Percentiles rank a stretch among this genome's conserved stretches.
Conservation (phyloP, 2,888 invertebrate species). For the Poecilobothrus nobilitatus region DNA sequence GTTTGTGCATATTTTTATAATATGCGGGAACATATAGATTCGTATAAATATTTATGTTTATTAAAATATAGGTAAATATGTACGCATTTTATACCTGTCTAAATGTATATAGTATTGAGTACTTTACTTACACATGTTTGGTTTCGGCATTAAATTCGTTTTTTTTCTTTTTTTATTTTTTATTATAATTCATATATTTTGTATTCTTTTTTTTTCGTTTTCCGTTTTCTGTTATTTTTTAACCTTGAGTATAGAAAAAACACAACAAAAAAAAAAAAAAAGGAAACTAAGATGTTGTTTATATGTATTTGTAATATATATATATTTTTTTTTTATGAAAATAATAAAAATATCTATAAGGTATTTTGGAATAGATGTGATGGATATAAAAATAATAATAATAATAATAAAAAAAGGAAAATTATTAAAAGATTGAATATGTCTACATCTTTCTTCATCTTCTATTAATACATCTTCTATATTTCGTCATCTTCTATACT, state of each 20-base stretch:
- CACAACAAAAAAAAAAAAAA: no score
- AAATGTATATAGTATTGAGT: not conserved
- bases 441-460: no score
- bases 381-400: no score
- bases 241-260: not conserved
- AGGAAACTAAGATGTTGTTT: no score
- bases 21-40: not conserved
- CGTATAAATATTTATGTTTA: not conserved
- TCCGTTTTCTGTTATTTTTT: not conserved
- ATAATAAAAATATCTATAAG: constrained; percentile 1
- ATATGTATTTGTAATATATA: no score
- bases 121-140: constrained; percentile 3
- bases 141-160: not conserved
- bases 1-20: not conserved
- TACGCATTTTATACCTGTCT: no score
- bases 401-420: no score
- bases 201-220: not conserved
- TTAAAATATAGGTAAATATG: not conserved
- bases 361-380: not conserved
- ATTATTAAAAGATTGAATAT: no score
- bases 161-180: not conserved
- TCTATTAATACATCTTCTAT: no score
- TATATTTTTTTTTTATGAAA: not conserved
- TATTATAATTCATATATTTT: no score
- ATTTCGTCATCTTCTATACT: no score